Evolutionary conservation across 2,113 vertebrate species (phyloP), one percentile per base, ranked within the genome.

Genomic region (Dromas ardeola): DNA sequence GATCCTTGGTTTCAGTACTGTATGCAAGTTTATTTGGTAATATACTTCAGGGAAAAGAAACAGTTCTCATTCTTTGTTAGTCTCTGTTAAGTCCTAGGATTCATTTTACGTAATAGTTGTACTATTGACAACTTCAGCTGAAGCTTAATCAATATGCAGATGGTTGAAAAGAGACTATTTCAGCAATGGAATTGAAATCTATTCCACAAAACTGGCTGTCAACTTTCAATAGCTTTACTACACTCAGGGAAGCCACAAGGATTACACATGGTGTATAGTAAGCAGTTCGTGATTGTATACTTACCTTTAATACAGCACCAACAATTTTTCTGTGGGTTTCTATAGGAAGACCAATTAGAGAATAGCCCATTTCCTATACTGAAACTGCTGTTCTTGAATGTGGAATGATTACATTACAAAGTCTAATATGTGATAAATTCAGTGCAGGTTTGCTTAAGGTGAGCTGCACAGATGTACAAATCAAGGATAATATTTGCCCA

Each of bases 401-500:
- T 88, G 36, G 63, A 96, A 56, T 95, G 40, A 90, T 91, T 97
- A 71, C 59, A 94, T 96, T 97, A 85, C 66, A 71, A 86, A 95
- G 67, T 82, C 34, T 73, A 96, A 93, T 78, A 69, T 45, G 49
- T 67, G 36, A 56, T 82, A 95, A 80, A 94, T 69, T 67, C 69
- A 72, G 14, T 70, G 58, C 53, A 87, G 59, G 10, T 91, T 95
- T 93, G 36, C 89, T 86, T 93, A 86, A 91, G 70, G 34, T 93
- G 77, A 96, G 77, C 67, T 72, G 63, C 30, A 67, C 6, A 82
- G 63, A 67, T 43, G 52, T 73, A 91, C 16, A 95, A 81, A 87
- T 82, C 65, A 95, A 56, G 40, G 38, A 83, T 81, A 93, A 11
- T 36, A 73, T 86, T 82, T 95, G 15, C 82, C 55, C 38, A 88